These are phyloP conservation scores for Lagopus muta DNA, from an alignment of 2,113 vertebrate species.

Conservation along the genomic window DNA sequence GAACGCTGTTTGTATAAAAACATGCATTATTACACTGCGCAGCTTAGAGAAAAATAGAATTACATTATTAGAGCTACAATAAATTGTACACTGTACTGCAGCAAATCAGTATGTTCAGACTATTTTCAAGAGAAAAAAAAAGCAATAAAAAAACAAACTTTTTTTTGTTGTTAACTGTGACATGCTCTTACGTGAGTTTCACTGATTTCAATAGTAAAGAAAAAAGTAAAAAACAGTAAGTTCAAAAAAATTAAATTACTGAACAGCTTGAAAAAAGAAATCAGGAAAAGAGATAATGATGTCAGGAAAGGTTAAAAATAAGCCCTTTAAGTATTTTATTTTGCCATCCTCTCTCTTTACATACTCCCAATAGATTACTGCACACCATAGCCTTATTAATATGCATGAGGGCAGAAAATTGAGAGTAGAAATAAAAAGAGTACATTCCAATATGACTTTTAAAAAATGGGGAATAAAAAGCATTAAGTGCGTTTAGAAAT, in stretches of 20 bases:
- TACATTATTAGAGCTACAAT: background rate
- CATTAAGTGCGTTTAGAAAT: background rate
- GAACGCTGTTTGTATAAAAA: background rate
- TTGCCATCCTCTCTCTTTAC: background rate
- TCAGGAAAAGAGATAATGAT: background rate
- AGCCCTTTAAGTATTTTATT: slow-evolving; percentile 2
- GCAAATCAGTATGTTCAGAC: background rate
- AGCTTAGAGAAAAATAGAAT: background rate
- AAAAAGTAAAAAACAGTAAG: background rate
- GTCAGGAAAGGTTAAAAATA: slow-evolving; percentile 20
- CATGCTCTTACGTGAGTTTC: background rate
- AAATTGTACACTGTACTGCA: background rate
- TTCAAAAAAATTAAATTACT: background rate
- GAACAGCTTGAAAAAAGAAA: background rate
- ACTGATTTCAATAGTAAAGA: background rate
- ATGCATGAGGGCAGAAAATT: background rate
- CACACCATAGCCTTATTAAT: slow-evolving; percentile 5
- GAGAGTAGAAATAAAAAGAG: background rate
- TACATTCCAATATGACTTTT: background rate
- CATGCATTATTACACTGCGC: background rate
- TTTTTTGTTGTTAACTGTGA: background rate
- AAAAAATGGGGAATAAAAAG: background rate
- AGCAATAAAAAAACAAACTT: background rate
- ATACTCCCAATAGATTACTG: background rate
- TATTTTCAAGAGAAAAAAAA: background rate